Evolutionary conservation across 2,888 invertebrate genomes (phyloP), one percentile per base, ranked within the genome.

Genomic region (Lithosia quadra): DNA sequence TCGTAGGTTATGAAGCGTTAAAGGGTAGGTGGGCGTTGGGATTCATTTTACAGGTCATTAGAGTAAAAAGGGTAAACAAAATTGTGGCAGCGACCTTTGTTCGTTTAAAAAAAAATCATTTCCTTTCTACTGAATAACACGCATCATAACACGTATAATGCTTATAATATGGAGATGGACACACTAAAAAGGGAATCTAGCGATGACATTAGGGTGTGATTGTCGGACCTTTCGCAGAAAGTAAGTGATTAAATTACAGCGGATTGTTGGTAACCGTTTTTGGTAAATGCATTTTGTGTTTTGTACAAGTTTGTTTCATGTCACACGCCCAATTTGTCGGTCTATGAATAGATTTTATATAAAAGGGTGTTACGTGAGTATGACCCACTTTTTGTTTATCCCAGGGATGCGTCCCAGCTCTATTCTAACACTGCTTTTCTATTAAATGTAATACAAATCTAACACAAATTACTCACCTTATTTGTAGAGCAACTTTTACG

Each of bases 41-140:
- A 86, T 88, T 87, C 83, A 88, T 91, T 93, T 91, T 88, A 91
- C 91, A 90, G 90, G 88, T 91, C 92, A 92, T 92, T 92, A 91
- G 88, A 88, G 84, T 85, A 88, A 90, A 86, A 90, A 89, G 89
- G 89, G 88, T 88, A 86, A 88, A 89, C 88, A 88, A 88, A 90
- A 89, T 84, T 86, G 82, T 83, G 81, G 76, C 75, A 65, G 72
- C 76, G 81, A 85, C 83, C 82, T 84, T 83, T 77, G 78, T 77
- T 77, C 69, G 74, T 60, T 81, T 79, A 68, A 74, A 84, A 80
- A 73, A 66, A 74, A 83, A 78, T 75, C 62, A 78, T 83, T 77
- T 71, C 64, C 73, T 76, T 79, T 77, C 83, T 79, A 79, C 74
- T 59, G 63, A 69, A 72, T 71, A 72, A 76, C 65, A 75, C 67